Evolutionary conservation across 1,140 invertebrate genomes (phyloP).

Genomic region (Manduca sexta): DNA sequence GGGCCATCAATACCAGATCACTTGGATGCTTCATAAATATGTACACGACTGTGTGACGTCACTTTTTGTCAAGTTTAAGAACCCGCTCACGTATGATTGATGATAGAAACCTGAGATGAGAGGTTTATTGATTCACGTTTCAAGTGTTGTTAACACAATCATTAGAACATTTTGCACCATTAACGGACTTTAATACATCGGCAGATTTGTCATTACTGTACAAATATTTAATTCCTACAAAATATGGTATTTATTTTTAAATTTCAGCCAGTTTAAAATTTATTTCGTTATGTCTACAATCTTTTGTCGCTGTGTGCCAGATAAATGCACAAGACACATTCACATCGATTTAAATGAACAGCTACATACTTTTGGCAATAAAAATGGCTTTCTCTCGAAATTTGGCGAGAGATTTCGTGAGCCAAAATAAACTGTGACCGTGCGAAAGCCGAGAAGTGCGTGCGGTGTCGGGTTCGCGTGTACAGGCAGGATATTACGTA

Average conservation of each 20-base stretch:
- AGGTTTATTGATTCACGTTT: constrained; percentile 52
- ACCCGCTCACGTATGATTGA: constrained; percentile 52
- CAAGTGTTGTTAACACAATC: constrained; percentile 34
- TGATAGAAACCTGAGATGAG: constrained; percentile 35
- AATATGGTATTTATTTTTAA: too few relatives aligned
- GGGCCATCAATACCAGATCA: constrained; percentile 54
- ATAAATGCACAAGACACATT: too few relatives aligned
- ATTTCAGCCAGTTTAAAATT: too few relatives aligned
- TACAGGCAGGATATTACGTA: constrained; percentile 31
- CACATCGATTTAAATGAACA: too few relatives aligned
- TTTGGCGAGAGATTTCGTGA: constrained; percentile 1
- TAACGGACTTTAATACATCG: neutral
- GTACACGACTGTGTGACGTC: constrained; percentile 54
- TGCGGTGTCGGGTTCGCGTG: constrained; percentile 35
- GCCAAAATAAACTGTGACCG: constrained; percentile 17
- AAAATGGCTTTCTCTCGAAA: constrained; percentile 6
- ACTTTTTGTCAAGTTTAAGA: constrained; percentile 53
- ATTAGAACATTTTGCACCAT: constrained; percentile 13
- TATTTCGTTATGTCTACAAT: too few relatives aligned
- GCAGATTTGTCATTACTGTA: too few relatives aligned
- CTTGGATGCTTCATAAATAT: constrained; percentile 62
- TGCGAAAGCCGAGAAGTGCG: constrained; percentile 37
- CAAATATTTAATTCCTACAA: too few relatives aligned
- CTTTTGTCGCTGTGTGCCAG: too few relatives aligned
- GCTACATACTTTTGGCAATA: neutral